phyloP scores from a whole-genome alignment of 2,888 invertebrate species.

The Beris morrisii region DNA sequence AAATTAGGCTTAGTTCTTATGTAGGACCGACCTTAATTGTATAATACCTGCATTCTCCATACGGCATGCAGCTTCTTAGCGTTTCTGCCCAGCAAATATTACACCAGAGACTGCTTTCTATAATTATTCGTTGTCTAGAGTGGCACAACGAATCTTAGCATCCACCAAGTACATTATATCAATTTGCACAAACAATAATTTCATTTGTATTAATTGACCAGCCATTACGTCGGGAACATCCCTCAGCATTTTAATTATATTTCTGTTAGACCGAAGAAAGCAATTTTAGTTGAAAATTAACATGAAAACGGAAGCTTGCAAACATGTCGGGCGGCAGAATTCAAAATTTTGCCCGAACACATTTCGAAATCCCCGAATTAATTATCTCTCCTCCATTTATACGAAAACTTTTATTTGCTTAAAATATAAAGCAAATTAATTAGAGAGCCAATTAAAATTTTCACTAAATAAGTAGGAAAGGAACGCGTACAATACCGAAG shows the following conservation, averaged over 20 bases:
- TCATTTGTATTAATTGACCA: too few relatives aligned
- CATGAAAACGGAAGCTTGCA: not conserved
- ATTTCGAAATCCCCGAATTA: conserved; percentile 42
- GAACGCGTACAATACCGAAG: conserved; percentile 16
- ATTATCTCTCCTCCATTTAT: conserved; percentile 45
- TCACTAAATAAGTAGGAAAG: conserved; percentile 45
- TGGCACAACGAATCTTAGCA: too few relatives aligned
- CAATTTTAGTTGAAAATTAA: conserved; percentile 12
- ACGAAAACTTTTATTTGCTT: conserved; percentile 45
- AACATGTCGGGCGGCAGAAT: not conserved
- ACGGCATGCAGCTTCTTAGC: too few relatives aligned
- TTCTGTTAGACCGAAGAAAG: not conserved
- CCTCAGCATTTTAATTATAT: not conserved
- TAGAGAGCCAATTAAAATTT: conserved; percentile 47
- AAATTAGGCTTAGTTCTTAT: too few relatives aligned
- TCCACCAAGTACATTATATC: too few relatives aligned
- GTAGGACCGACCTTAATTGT: too few relatives aligned
- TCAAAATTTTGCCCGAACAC: conserved; percentile 10
- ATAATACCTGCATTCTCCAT: too few relatives aligned
- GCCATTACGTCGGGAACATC: too few relatives aligned
- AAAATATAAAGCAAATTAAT: conserved; percentile 47
- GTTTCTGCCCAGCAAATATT: too few relatives aligned
- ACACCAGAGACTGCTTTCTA: too few relatives aligned
- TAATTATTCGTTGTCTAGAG: too few relatives aligned
- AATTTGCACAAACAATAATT: too few relatives aligned